Evolutionary conservation across 2,113 vertebrate species (phyloP), one percentile per base, ranked within the genome.

Genomic region (Poecile atricapillus): DNA sequence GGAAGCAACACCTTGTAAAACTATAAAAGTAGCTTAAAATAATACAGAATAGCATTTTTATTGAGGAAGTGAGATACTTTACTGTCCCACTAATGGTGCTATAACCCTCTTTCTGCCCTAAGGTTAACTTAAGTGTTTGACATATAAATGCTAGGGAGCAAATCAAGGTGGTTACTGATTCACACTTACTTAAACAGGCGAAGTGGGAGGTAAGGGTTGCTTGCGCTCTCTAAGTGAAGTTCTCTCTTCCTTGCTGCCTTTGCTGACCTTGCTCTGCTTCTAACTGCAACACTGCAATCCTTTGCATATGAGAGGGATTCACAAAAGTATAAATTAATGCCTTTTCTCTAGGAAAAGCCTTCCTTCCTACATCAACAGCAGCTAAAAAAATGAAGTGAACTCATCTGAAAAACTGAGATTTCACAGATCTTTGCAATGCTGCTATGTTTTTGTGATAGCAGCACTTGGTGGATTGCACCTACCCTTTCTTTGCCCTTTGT

Each of bases 11-110:
- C 83, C 65, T 95, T 89, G 93, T 94, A 94, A 96, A 96, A 79
- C 93, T 89, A 79, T 96, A 96, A 95, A 96, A 93, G 87, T 75
- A 94, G 77, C 80, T 95, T 92, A 95, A 91, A 96, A 93, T 95
- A 94, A 96, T 95, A 75, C 17, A 0, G 56, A 91, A 82, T 82
- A 95, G 83, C 49, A n/a, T 91, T 95, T 96, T 96, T 94, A 95
- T 84, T 94, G 96, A 94, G 96, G 95, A 94, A 94, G 58, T 91
- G 52, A 89, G 69, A 82, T 92, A 49, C 60, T 97, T 97, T 94
- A 94, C 52, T 94, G 53, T 94, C 89, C 73, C 53, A 64, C 56
- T 95, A 95, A 95, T 95, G 91, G 86, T 89, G 49, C 84, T 95
- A 84, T 93, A 95, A 82, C 77, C 58, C 15, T 8, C 37, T 84